A percentile compares a stretch with the other conserved stretches of the same genome.
phyloP scores from a whole-genome alignment of 2,797 vertebrate species.

The Sciaenops ocellatus region DNA sequence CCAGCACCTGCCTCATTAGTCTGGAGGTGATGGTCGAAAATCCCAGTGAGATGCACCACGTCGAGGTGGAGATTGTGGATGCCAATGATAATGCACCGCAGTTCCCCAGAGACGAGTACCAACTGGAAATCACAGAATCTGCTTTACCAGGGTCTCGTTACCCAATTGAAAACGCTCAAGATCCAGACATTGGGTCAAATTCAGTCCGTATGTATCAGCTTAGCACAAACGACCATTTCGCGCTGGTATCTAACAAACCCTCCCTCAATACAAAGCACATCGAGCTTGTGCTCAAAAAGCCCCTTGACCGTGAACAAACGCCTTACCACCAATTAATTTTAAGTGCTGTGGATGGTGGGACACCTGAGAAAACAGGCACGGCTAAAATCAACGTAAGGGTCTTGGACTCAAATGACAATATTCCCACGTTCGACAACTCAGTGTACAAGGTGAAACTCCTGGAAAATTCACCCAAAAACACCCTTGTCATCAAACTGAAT shows the following conservation, averaged over 20 bases:
- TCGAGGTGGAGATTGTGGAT: conserved; percentile 95
- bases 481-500: conserved; percentile 93
- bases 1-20: conserved; percentile 89
- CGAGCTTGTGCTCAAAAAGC: conserved; percentile 96
- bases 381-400: conserved; percentile 92
- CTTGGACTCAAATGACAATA: conserved; percentile 96
- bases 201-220: conserved; percentile 93
- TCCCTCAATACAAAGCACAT: conserved; percentile 92
- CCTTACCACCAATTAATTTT: conserved; percentile 92
- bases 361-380: conserved; percentile 91
- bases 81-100: conserved; percentile 94
- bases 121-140: conserved; percentile 93
- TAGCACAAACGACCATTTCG: conserved; percentile 93
- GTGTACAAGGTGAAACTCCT: conserved; percentile 93
- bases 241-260: conserved; percentile 93
- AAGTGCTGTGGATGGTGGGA: conserved; percentile 95
- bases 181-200: conserved; percentile 93
- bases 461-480: conserved; percentile 91
- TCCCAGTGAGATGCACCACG: conserved; percentile 91
- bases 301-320: conserved; percentile 93
- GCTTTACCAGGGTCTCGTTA: conserved; percentile 93
- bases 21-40: conserved; percentile 92
- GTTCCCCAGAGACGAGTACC: conserved; percentile 93
- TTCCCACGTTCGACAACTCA: conserved; percentile 92
- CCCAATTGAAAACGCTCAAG: conserved; percentile 93